Conservation (phyloP, 1,140 invertebrate species). For the Halyomorpha halys region DNA sequence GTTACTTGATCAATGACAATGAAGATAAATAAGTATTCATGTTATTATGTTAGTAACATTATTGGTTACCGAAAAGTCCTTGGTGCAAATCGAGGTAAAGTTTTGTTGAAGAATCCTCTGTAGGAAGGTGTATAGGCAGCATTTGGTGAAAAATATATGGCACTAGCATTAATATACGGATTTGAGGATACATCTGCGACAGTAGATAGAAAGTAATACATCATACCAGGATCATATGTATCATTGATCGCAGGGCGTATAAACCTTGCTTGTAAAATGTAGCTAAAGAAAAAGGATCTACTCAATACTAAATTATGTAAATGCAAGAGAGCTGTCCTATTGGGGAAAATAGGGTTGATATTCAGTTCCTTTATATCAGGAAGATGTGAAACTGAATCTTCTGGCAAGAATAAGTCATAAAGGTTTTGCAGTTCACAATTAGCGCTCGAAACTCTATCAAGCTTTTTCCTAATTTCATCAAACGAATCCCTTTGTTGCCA, state of each 20-base stretch:
- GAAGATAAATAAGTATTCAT: background rate
- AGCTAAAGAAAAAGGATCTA: conserved; percentile 90
- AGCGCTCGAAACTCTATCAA: conserved; percentile 67
- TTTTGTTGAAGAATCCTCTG: conserved; percentile 92
- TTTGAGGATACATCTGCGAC: conserved; percentile 91
- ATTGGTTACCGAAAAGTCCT: conserved; percentile 57
- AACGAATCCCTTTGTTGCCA: conserved; percentile 81
- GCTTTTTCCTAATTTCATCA: conserved; percentile 70
- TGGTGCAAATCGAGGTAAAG: conserved; percentile 88
- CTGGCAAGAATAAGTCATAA: conserved; percentile 72
- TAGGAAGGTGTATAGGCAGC: conserved; percentile 91
- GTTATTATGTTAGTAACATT: background rate
- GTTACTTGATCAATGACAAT: background rate
- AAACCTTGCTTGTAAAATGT: conserved; percentile 83
- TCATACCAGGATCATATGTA: conserved; percentile 91
- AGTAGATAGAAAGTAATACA: conserved; percentile 93
- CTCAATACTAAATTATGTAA: conserved; percentile 92
- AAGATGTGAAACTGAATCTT: conserved; percentile 75
- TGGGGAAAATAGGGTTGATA: conserved; percentile 89
- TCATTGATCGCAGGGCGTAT: conserved; percentile 82
- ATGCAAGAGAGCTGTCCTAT: conserved; percentile 84
- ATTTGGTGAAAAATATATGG: conserved; percentile 90
- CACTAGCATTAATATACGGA: conserved; percentile 82
- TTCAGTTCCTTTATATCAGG: conserved; percentile 92
- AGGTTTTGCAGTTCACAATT: conserved; percentile 82